Conservation (phyloP, 2,888 invertebrate species). For the Poecilobothrus nobilitatus region DNA sequence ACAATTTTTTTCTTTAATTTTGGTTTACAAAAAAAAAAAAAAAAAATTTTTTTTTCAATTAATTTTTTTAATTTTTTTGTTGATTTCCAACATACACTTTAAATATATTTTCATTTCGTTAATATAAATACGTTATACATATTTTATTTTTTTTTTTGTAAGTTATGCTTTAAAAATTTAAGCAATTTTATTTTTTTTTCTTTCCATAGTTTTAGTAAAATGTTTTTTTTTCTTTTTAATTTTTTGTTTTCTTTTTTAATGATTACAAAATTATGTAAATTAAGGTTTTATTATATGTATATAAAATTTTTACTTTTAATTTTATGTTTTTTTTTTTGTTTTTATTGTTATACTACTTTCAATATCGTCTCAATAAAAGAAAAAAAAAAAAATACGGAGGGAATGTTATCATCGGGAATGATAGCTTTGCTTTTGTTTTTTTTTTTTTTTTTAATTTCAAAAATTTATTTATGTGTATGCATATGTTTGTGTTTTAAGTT, state of each 20-base stretch:
- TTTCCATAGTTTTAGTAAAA: no score
- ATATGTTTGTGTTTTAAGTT: no score
- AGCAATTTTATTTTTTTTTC: neutral
- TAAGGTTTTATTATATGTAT: no score
- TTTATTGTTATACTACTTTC: neutral
- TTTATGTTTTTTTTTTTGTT: neutral
- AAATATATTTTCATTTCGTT: neutral
- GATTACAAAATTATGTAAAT: no score
- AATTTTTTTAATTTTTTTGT: neutral
- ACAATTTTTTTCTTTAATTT: neutral
- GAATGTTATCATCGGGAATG: conserved; percentile 1
- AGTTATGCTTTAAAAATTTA: conserved; percentile 1
- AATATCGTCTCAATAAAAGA: neutral
- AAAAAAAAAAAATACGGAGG: neutral
- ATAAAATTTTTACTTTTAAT: neutral
- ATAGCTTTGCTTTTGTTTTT: neutral
- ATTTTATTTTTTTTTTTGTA: neutral
- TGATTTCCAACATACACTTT: conserved; percentile 4
- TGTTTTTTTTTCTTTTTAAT: no score
- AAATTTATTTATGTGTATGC: neutral
- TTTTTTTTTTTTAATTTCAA: neutral
- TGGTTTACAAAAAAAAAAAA: neutral
- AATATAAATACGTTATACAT: neutral
- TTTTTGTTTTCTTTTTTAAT: no score
- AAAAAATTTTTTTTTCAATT: neutral